phyloP scores from a whole-genome alignment of 2,797 vertebrate species.

The Jordanella pulchra region DNA sequence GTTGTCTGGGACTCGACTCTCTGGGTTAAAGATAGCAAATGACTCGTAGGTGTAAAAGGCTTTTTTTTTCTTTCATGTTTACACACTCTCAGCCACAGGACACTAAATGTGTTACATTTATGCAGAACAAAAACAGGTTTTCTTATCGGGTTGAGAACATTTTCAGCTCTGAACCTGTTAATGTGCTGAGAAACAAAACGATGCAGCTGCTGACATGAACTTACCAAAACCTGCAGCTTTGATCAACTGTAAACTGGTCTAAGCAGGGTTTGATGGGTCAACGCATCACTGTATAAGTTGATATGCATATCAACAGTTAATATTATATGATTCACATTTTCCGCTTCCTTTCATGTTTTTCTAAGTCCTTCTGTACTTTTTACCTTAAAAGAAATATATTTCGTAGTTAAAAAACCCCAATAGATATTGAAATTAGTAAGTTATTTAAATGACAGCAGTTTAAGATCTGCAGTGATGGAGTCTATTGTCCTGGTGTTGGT shows the following conservation, averaged over 20 bases:
- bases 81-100: not conserved
- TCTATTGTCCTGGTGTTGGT: too few species aligned
- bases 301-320: too few species aligned
- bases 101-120: not conserved
- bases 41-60: not conserved
- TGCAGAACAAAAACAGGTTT: not conserved
- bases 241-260: not conserved
- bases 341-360: too few species aligned
- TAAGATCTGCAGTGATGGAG: too few species aligned
- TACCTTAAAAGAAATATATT: too few species aligned
- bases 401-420: too few species aligned
- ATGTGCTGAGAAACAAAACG: not conserved
- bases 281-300: not conserved
- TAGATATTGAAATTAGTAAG: too few species aligned
- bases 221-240: not conserved
- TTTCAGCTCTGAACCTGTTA: not conserved
- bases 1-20: conserved; percentile 8
- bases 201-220: not conserved
- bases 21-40: not conserved
- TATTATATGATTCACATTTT: too few species aligned
- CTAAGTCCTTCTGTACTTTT: too few species aligned
- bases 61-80: not conserved
- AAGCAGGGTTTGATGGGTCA: not conserved
- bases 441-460: too few species aligned
- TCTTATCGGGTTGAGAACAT: not conserved